Evolutionary conservation across 2,888 invertebrate genomes (phyloP).

Genomic region (Meiosimyza decipiens): DNA sequence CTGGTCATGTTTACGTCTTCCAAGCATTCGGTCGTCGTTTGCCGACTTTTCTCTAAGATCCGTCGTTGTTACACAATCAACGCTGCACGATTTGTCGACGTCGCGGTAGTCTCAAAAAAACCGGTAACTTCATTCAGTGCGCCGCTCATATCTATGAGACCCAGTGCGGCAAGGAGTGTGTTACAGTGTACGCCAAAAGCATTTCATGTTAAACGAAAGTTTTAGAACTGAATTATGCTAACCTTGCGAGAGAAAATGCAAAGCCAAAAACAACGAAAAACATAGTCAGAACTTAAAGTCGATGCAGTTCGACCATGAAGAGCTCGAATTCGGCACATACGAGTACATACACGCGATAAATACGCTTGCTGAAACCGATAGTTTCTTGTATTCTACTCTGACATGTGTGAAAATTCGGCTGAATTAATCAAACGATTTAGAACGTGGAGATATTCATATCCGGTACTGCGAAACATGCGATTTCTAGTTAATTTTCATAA

Average conservation of each 20-base stretch:
- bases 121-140: constrained; percentile 39
- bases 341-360: too few relatives aligned
- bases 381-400: too few relatives aligned
- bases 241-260: neutral
- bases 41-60: constrained; percentile 28
- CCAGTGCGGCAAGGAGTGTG: neutral
- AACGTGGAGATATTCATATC: too few relatives aligned
- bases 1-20: constrained; percentile 13
- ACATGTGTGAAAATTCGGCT: too few relatives aligned
- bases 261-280: too few relatives aligned
- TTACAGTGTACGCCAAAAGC: neutral
- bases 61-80: constrained; percentile 37
- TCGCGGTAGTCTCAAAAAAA: constrained; percentile 28
- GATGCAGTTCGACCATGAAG: too few relatives aligned
- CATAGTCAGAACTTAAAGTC: too few relatives aligned
- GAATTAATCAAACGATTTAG: too few relatives aligned
- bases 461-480: too few relatives aligned
- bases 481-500: too few relatives aligned
- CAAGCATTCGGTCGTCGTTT: constrained; percentile 25
- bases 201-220: neutral
- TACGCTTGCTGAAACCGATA: too few relatives aligned
- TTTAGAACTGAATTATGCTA: constrained; percentile 5
- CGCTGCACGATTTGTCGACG: neutral
- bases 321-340: too few relatives aligned
- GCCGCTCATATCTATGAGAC: neutral